Percentiles rank a stretch among this genome's conserved stretches.
Conservation (phyloP, 2,113 vertebrate species). For the Phaethon lepturus region DNA sequence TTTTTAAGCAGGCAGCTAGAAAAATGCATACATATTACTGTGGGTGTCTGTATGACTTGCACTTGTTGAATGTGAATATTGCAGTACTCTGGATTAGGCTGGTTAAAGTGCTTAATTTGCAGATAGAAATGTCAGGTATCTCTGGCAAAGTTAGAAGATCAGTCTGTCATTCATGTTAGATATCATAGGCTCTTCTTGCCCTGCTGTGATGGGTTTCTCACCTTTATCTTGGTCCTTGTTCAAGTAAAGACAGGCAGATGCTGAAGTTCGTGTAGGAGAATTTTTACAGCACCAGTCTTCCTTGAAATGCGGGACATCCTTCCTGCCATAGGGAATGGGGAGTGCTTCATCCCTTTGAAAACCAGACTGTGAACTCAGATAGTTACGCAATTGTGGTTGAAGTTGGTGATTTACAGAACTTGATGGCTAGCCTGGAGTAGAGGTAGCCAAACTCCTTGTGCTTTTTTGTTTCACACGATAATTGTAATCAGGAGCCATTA, state of each 20-base stretch:
- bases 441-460: no score
- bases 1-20: neutral
- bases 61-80: neutral
- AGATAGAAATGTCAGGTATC: neutral
- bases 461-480: neutral
- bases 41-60: neutral
- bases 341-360: neutral
- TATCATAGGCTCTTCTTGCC: neutral
- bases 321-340: accelerated
- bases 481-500: neutral
- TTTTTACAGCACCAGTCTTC: neutral
- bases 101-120: neutral
- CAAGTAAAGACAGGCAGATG: neutral
- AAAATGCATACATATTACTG: accelerated
- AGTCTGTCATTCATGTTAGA: neutral
- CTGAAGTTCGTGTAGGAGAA: neutral
- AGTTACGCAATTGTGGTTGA: neutral
- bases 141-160: neutral
- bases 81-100: neutral
- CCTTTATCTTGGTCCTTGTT: neutral
- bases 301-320: neutral
- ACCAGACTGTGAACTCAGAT: neutral
- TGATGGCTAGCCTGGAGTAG: neutral
- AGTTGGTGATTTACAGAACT: neutral
- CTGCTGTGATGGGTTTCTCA: neutral